Percentiles rank a stretch among this genome's conserved stretches.
These are phyloP conservation scores for Chelonoidis abingdonii DNA, from an alignment of 2,113 vertebrate species.

Conservation along the genomic window DNA sequence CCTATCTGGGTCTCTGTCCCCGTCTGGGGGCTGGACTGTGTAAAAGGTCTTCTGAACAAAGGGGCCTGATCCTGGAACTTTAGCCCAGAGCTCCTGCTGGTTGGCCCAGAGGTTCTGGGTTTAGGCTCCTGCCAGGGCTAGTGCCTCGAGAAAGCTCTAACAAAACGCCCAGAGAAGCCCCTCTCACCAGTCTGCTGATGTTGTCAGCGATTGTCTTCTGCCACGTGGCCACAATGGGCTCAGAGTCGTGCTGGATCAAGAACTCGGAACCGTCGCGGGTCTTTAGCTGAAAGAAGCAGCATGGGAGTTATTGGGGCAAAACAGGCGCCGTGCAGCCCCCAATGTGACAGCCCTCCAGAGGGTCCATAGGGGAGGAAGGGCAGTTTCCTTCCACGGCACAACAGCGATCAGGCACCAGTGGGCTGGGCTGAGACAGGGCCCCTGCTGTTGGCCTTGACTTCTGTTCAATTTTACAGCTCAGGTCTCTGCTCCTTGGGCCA, in stretches of 20 bases:
- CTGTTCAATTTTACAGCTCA: not conserved
- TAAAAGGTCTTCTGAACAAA: not conserved
- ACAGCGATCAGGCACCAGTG: not conserved
- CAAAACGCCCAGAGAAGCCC: not conserved
- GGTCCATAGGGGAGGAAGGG: not conserved
- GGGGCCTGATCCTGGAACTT: not conserved
- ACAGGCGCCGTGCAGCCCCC: not conserved
- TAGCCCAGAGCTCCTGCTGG: too few species aligned
- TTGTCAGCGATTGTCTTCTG: conserved; percentile 86
- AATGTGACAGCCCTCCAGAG: too few species aligned
- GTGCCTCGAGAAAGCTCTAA: not conserved
- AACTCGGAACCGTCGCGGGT: conserved; percentile 88
- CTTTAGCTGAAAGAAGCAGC: conserved; percentile 82
- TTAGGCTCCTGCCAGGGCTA: not conserved
- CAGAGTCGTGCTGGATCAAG: conserved; percentile 93
- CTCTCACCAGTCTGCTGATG: conserved; percentile 85
- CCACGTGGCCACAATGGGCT: conserved; percentile 93
- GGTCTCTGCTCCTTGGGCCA: not conserved
- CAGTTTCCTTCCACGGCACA: not conserved
- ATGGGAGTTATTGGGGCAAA: not conserved
- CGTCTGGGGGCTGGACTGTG: not conserved
- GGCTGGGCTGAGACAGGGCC: not conserved
- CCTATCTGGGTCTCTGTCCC: not conserved
- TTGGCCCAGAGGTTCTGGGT: not conserved
- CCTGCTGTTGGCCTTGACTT: not conserved